phyloP scores from a whole-genome alignment of 1,140 invertebrate genomes.

The Stegodyphus dumicola region DNA sequence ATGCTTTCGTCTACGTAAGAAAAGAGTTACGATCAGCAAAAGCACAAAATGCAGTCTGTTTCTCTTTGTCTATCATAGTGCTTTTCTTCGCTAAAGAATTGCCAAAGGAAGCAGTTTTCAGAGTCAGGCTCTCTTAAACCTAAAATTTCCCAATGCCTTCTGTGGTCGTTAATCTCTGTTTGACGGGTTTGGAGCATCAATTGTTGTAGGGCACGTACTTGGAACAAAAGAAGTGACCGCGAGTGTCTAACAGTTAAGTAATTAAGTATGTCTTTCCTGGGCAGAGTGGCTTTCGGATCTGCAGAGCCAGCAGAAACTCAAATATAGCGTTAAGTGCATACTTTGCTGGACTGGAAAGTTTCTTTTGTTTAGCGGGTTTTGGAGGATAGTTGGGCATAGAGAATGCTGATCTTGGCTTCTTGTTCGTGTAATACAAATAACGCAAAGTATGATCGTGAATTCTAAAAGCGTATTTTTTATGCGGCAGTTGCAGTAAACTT shows the following conservation, averaged over 20 bases:
- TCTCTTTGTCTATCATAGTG: too few species aligned
- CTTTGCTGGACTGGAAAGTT: slow-evolving; percentile 1
- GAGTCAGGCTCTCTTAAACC: too few species aligned
- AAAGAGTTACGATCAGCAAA: too few species aligned
- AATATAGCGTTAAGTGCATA: neutral
- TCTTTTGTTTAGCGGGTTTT: slow-evolving; percentile 19
- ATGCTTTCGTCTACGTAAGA: too few species aligned
- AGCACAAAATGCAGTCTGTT: too few species aligned
- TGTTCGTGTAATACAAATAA: neutral
- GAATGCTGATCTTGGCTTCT: slow-evolving; percentile 22
- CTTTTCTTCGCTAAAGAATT: too few species aligned
- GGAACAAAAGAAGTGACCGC: slow-evolving; percentile 27
- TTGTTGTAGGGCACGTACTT: slow-evolving; percentile 53
- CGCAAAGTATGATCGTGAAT: too few species aligned
- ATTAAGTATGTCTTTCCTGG: slow-evolving; percentile 27
- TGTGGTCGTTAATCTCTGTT: neutral
- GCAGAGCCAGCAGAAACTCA: slow-evolving; percentile 6
- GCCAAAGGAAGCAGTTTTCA: too few species aligned
- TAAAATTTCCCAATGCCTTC: neutral
- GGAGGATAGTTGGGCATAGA: neutral
- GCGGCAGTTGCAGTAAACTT: too few species aligned
- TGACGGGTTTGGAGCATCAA: neutral
- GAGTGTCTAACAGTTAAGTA: slow-evolving; percentile 34
- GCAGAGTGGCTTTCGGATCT: slow-evolving; percentile 1
- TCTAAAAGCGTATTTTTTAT: too few species aligned